Evolutionary conservation across 2,797 vertebrate genomes (phyloP).

Genomic region (Zalophus californianus): DNA sequence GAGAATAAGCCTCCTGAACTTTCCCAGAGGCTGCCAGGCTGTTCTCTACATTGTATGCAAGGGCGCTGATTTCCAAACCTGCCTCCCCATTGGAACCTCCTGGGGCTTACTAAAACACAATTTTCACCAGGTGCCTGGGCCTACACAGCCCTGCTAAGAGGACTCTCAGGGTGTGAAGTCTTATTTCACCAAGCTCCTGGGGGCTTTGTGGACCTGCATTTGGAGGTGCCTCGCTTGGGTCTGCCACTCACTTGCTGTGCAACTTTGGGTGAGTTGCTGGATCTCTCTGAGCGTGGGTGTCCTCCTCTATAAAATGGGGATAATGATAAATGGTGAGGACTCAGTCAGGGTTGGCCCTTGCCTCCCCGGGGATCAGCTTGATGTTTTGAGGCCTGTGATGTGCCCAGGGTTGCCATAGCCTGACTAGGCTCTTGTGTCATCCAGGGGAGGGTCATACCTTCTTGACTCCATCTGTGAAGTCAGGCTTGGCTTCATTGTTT

Average conservation of each 20-base stretch:
- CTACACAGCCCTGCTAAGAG: neutral
- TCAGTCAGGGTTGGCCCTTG: neutral
- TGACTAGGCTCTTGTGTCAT: neutral
- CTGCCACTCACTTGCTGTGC: neutral
- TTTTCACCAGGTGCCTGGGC: neutral
- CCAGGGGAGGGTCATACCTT: no score
- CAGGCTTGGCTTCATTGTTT: neutral
- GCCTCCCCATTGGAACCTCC: neutral
- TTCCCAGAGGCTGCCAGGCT: neutral
- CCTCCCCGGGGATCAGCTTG: neutral
- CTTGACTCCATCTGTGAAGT: neutral
- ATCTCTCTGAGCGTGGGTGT: neutral
- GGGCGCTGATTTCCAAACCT: neutral
- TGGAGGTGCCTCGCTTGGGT: neutral
- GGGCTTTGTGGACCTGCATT: neutral
- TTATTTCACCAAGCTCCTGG: neutral
- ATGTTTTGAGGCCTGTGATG: neutral
- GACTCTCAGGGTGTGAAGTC: neutral
- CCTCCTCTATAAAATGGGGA: neutral
- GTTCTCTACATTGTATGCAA: neutral
- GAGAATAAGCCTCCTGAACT: neutral
- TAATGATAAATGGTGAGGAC: neutral
- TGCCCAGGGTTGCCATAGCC: neutral
- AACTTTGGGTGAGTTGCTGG: neutral
- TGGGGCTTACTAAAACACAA: neutral